phyloP scores from a whole-genome alignment of 2,888 invertebrate species.

The Erpobdella octoculata region DNA sequence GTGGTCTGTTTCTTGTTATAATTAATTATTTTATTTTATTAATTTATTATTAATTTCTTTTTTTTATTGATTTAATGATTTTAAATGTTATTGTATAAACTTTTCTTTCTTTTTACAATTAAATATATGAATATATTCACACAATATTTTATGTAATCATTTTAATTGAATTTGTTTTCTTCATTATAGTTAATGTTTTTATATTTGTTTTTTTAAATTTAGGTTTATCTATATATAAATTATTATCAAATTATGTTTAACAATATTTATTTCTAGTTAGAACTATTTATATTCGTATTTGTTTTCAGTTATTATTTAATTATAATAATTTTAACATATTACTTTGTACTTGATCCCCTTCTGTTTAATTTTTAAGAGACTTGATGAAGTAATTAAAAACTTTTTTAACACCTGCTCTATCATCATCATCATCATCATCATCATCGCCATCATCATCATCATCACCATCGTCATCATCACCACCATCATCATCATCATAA shows the following conservation, averaged over 20 bases:
- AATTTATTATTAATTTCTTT: no score
- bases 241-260: background rate
- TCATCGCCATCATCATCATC: background rate
- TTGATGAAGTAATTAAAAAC: no score
- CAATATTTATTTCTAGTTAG: background rate
- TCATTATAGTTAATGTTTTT: background rate
- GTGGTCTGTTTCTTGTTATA: no score
- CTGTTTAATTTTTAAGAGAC: no score
- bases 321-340: background rate
- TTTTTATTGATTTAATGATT: background rate
- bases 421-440: background rate
- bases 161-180: background rate
- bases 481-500: background rate
- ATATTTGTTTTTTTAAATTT: background rate
- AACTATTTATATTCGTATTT: background rate
- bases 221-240: background rate
- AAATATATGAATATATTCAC: background rate
- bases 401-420: background rate
- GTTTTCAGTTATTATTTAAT: background rate
- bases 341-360: background rate
- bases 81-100: background rate
- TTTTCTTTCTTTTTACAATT: background rate
- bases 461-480: background rate
- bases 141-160: background rate
- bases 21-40: no score